Base-by-base conservation (phyloP, 2,888 invertebrate genomes). In the Itoplectis maculator region DNA sequence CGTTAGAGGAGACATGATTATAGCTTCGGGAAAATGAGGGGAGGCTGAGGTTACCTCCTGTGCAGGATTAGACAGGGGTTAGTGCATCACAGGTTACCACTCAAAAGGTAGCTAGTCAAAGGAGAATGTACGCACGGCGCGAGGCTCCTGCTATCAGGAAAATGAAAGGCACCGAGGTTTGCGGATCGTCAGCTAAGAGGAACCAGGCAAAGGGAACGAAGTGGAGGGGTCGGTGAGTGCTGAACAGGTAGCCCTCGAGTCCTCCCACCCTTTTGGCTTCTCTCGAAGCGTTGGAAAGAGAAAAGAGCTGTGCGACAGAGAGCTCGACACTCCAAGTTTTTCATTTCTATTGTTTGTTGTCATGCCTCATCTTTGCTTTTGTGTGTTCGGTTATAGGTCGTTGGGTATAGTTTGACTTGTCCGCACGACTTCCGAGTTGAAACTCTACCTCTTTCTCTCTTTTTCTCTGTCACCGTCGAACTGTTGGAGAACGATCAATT, bases 401-500 rank as follows among this genome's bases (percentile, higher is more conserved):
- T 42, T 29, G 18, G 45, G 13, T 42, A 56, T 72, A 56, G 73
- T 40, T 66, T 18, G 66, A 66, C 40, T 61, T 59, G 15, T 51
- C 29, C 37, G 20, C 29, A n/a, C 40, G 15, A 68, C 47, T 68
- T 79, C 23, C 8, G 13, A 59, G 49, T 18, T n/a, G 49, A 73
- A 61, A 51, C 29, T 20, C 49, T 66, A 2, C 3, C 29, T 2
- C 29, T 29, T 5, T 66, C 29, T 2, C 29, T 2, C 29, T 29
- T 5, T 5, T 2, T 3, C 29, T 29, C 29, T 29, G 5, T 29
- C 29, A 3, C 29, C 29, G 23, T 72, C 37, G 37, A 65, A 72
- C 37, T 54, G 49, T 18, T 51, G 66, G 29, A 9, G 35, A 40
- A 79, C 49, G 59, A 73, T 63, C 70, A 40, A 73, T 79, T 66